These are phyloP conservation scores for Antigone vipio DNA, from an alignment of 2,113 vertebrate species.

Conservation along the genomic window DNA sequence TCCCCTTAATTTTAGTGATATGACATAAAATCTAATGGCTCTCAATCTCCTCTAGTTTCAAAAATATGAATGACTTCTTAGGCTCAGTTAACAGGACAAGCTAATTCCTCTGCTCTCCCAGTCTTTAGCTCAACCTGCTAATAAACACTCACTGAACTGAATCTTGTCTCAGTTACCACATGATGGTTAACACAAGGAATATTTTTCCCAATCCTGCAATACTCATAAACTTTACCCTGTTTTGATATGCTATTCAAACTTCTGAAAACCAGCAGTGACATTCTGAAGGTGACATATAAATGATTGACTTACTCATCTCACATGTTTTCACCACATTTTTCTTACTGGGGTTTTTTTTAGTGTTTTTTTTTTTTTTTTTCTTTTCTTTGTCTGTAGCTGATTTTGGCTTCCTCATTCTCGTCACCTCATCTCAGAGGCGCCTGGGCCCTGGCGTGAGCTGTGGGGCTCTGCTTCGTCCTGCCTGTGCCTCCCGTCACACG, in stretches of 20 bases:
- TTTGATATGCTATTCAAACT: not conserved
- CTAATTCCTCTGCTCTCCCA: not conserved
- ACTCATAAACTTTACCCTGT: not conserved
- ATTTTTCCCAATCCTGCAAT: not conserved
- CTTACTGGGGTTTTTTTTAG: not conserved
- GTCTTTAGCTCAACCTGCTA: not conserved
- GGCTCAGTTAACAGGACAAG: not conserved
- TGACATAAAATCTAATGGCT: not conserved
- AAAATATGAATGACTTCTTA: not conserved
- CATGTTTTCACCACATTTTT: accelerated
- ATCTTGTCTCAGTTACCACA: not conserved
- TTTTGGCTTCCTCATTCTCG: not conserved
- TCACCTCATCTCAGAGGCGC: not conserved
- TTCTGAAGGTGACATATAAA: not conserved
- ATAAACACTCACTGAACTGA: not conserved
- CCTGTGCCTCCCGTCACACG: accelerated
- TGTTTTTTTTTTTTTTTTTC: no score
- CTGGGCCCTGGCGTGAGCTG: not conserved
- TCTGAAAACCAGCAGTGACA: not conserved
- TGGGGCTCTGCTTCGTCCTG: not conserved
- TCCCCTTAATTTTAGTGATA: not conserved
- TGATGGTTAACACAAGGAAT: not conserved
- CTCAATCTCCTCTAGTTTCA: not conserved
- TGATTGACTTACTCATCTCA: not conserved
- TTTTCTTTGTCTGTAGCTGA: not conserved